Evolutionary conservation across 2,888 invertebrate species (phyloP).

Genomic region (Tenthredo distinguenda): DNA sequence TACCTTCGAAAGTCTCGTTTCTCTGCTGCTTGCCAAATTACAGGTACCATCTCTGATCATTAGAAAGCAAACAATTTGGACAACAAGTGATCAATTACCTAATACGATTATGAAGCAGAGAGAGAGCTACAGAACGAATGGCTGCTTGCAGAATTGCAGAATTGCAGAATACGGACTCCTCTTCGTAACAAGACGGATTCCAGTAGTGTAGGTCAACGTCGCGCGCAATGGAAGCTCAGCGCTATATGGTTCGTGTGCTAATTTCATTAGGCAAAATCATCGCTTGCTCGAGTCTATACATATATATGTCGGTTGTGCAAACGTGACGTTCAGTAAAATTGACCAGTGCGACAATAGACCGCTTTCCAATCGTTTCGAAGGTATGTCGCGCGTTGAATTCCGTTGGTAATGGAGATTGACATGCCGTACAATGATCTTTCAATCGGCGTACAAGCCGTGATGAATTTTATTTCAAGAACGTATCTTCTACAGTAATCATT

Average conservation of each 20-base stretch:
- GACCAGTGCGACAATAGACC: neutral
- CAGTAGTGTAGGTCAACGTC: constrained; percentile 33
- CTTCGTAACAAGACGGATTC: neutral
- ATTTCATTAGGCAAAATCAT: neutral
- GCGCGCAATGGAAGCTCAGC: neutral
- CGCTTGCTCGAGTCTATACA: neutral
- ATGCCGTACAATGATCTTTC: neutral
- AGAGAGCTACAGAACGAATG: neutral
- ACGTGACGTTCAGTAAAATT: constrained; percentile 8
- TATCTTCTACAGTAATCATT: neutral
- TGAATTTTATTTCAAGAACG: neutral
- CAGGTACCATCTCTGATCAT: neutral
- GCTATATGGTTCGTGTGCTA: neutral
- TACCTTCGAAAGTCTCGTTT: neutral
- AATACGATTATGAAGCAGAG: constrained; percentile 17
- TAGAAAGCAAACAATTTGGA: constrained; percentile 10
- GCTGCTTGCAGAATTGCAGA: neutral
- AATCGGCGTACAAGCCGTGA: neutral
- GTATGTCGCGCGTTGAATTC: neutral
- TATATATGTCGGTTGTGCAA: neutral
- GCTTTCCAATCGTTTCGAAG: neutral
- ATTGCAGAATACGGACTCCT: neutral
- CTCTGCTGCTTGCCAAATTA: neutral
- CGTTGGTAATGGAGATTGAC: neutral
- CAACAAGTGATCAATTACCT: neutral